A percentile compares a stretch with the other conserved stretches of the same genome.
phyloP scores from a whole-genome alignment of 2,113 vertebrate genomes.

The Chunga burmeisteri region DNA sequence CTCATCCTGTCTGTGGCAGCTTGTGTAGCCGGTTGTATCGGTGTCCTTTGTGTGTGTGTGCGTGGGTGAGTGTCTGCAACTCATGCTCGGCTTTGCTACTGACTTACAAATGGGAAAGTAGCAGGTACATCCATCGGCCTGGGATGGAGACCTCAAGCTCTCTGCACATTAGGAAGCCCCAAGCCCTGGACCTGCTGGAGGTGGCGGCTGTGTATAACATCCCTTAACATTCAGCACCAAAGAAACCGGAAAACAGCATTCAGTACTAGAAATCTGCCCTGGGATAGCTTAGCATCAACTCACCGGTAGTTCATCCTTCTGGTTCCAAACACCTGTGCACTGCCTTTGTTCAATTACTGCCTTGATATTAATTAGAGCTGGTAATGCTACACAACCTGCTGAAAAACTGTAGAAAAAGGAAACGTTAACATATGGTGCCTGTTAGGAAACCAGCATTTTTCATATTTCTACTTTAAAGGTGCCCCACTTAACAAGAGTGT shows the following conservation, averaged over 20 bases:
- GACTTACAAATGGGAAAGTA: not conserved
- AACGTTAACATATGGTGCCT: not conserved
- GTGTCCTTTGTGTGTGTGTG: not conserved
- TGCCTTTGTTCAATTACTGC: slow-evolving; percentile 87
- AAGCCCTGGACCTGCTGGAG: not conserved
- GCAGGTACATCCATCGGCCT: rapidly evolving
- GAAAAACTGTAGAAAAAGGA: slow-evolving; percentile 77
- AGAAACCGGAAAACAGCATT: not conserved
- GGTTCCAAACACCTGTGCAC: slow-evolving; percentile 87
- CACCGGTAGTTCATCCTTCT: slow-evolving; percentile 86
- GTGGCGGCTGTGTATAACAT: not conserved
- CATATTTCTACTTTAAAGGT: not conserved
- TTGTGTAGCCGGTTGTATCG: rapidly evolving
- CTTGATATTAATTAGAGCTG: slow-evolving; percentile 86
- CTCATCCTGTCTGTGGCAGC: not conserved
- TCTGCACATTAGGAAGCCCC: not conserved
- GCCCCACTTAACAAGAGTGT: no score
- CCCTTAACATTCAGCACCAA: not conserved
- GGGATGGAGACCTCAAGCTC: not conserved
- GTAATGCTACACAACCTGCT: slow-evolving; percentile 85
- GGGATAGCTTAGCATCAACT: slow-evolving; percentile 29
- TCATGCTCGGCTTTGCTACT: not conserved
- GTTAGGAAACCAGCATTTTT: not conserved
- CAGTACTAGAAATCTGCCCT: not conserved
- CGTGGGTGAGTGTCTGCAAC: not conserved